These are phyloP conservation scores for Kuschelorhynchus macadamiae DNA, from an alignment of 2,888 invertebrate species.

Conservation along the genomic window DNA sequence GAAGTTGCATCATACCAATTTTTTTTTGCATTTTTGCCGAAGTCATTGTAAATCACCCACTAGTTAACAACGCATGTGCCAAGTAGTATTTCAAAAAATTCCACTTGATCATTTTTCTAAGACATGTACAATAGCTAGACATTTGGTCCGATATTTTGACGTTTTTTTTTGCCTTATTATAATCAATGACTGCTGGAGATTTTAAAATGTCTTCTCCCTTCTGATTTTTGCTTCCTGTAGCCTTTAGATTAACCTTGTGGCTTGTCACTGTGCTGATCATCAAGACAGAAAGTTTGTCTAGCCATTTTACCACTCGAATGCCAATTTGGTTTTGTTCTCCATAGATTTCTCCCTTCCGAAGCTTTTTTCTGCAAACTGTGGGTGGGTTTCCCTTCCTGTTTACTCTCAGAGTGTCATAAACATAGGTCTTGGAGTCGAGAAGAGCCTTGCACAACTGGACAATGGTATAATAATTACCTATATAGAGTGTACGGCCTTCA, in stretches of 20 bases:
- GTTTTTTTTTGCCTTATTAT: background rate
- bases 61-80: background rate
- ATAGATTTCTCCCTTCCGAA: background rate
- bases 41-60: background rate
- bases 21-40: background rate
- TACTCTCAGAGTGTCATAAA: background rate
- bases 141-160: background rate
- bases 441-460: slow-evolving; percentile 30
- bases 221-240: background rate
- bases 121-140: background rate
- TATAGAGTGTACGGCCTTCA: background rate
- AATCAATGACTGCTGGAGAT: background rate
- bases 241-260: background rate
- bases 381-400: background rate
- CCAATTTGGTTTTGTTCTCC: background rate
- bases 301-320: background rate
- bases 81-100: background rate
- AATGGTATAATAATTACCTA: background rate
- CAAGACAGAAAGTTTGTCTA: background rate
- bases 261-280: background rate
- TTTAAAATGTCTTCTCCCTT: background rate
- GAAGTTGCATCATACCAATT: background rate
- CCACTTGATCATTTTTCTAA: background rate
- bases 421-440: slow-evolving; percentile 10
- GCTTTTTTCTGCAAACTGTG: background rate